Evolutionary conservation across 2,797 vertebrate species (phyloP), one percentile per base, ranked within the genome.

Genomic region (Sebastes flavidus): DNA sequence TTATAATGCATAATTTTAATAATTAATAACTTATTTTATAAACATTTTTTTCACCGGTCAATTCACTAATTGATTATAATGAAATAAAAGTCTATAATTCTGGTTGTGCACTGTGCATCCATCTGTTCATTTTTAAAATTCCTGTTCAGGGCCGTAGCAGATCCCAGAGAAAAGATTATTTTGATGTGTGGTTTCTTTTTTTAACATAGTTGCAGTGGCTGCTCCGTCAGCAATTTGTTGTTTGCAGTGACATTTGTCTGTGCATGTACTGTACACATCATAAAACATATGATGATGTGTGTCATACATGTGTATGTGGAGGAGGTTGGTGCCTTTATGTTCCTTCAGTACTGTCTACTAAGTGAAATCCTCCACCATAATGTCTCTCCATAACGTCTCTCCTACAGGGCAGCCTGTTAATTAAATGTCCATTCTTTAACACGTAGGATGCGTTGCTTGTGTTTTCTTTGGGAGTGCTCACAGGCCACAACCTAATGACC

Each of bases 381-480:
- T 2, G 29, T 29, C 29, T 29, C 29, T 29, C 4, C 18, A 10
- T 22, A 4, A 7, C 2, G 20, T 56, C 30, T 78, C 36, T 76
- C 67, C 59, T 72, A 27, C 52, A 32, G n/a, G 58, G 42, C 56
- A 61, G 13, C 38, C 22, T 78, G 13, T 75, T 49, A 67, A 69
- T 81, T 74, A 60, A 81, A 54, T 74, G 22, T 77, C 10, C 9
- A 27, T 63, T 73, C 20, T 61, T 77, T 20, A 75, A 36, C 49
- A 65, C 29, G 18, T 38, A 71, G 60, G 58, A 65, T 30, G 67
- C 34, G 36, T 10, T 69, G 73, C 76, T 63, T 71, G 32, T 84
- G 60, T 77, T 86, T 65, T 77, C 65, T 73, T 85, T 84, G 62
- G 76, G 24, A 71, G 76, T 56, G 9, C 6, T 22, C 36, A 72